These are phyloP conservation scores for Zaprionus vittiger DNA, from an alignment of 1,140 invertebrate genomes.

Conservation along the genomic window DNA sequence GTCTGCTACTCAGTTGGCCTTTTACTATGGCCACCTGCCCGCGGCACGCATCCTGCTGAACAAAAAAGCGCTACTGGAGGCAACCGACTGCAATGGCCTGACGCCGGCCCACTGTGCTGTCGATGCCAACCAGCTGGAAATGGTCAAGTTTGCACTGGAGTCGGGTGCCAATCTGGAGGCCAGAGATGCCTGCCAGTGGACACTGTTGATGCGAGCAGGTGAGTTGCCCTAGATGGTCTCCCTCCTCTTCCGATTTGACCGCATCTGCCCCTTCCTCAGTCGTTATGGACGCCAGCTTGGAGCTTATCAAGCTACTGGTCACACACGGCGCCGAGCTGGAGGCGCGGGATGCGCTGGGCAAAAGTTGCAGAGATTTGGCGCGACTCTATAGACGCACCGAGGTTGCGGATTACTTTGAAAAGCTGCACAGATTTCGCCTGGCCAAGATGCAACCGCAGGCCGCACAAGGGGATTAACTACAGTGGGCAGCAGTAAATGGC, in stretches of 20 bases:
- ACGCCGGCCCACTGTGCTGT: constrained; percentile 78
- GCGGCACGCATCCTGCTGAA: constrained; percentile 79
- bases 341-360: constrained; percentile 58
- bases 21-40: constrained; percentile 73
- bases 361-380: constrained; percentile 70
- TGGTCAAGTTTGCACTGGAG: constrained; percentile 77
- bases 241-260: not conserved
- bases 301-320: constrained; percentile 74
- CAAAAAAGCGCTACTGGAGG: constrained; percentile 74
- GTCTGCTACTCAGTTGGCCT: constrained; percentile 61
- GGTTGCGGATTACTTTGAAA: constrained; percentile 69
- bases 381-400: constrained; percentile 60
- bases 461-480: constrained; percentile 34
- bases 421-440: constrained; percentile 54
- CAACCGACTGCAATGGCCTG: constrained; percentile 72
- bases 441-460: constrained; percentile 39
- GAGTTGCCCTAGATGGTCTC: constrained; percentile 1
- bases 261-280: constrained; percentile 39
- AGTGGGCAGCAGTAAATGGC: not conserved
- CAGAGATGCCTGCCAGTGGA: constrained; percentile 73
- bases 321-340: constrained; percentile 66
- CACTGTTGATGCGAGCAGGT: constrained; percentile 76
- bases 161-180: constrained; percentile 73
- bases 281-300: constrained; percentile 68
- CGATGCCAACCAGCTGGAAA: constrained; percentile 76